Base-by-base conservation (phyloP, 2,113 vertebrate genomes). In the Clarias macrocephalus region DNA sequence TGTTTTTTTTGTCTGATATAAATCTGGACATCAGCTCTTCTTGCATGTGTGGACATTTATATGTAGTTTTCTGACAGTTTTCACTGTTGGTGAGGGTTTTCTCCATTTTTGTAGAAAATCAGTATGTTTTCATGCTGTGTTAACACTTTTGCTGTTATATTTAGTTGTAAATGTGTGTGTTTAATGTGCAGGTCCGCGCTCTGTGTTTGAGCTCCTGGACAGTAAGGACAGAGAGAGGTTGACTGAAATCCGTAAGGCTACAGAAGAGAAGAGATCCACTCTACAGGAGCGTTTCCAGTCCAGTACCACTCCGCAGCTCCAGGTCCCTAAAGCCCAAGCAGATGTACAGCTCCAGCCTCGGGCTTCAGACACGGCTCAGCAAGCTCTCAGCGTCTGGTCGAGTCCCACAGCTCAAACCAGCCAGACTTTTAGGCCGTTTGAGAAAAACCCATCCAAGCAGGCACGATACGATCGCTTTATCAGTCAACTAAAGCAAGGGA, bases 201-300 rank as follows among this genome's bases (percentile, higher is more conserved):
- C 98, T 30, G 95, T 99, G 88, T 91, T 99, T 91, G 97, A 99
- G 19, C 96, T 99, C 87, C 93, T 99, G 68, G 95, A 92, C 59
- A 94, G 94, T 28, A 96, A 96, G 89, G 97, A 99, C 21, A 91
- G 95, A 90, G 94, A 97, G 86, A 95, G 96, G 65, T 95, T 99
- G 65, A 94, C 91, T 89, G 93, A 93, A 91, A 88, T 94, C 28
- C 96, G 96, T 70, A 93, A 93, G 89, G 92, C 93, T 16, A 82
- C 92, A 70, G 93, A 82, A 0, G 72, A 25, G 19, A 77, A 37
- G 2, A 59, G 33, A 21, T 15, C 80, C 15, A 86, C 93, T 70
- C 94, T 94, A 89, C 92, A 89, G 18, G 89, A 92, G 86, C 81
- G 92, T 57, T 68, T 91, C 6, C 94, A 95, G 86, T 6, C 91